Percentiles rank a stretch among this genome's conserved stretches.
phyloP scores from a whole-genome alignment of 2,797 vertebrate species.

The Cyprinella venusta region DNA sequence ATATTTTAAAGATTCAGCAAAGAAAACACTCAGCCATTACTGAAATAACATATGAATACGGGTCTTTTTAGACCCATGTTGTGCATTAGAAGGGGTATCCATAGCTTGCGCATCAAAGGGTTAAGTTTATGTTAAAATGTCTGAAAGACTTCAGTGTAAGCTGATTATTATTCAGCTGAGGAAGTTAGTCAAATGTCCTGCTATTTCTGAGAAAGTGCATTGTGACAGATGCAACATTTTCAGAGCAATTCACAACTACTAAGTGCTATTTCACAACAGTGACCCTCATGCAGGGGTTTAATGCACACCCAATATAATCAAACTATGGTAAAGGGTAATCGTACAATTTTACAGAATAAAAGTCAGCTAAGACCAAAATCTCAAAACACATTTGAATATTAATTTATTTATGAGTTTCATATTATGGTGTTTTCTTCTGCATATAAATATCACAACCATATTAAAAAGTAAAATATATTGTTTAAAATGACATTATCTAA shows the following conservation, averaged over 20 bases:
- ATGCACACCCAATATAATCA: neutral
- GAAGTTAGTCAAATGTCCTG: neutral
- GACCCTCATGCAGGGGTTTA: neutral
- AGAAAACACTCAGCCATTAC: too few species aligned
- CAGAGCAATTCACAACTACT: neutral
- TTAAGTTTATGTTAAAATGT: too few species aligned
- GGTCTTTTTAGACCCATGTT: too few species aligned
- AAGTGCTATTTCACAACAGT: neutral
- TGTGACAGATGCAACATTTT: neutral
- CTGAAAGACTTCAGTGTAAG: too few species aligned
- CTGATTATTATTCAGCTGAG: neutral
- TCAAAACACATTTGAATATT: neutral
- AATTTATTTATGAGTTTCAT: neutral
- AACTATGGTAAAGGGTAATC: neutral
- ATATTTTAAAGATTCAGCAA: too few species aligned
- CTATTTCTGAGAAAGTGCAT: neutral
- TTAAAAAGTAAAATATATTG: neutral
- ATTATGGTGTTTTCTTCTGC: neutral
- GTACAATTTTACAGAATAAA: neutral
- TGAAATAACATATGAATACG: too few species aligned
- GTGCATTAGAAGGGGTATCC: too few species aligned
- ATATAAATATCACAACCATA: conserved; percentile 26
- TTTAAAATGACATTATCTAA: neutral
- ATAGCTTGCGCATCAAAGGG: too few species aligned
- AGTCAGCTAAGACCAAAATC: neutral